Evolutionary conservation across 2,113 vertebrate species (phyloP), one percentile per base, ranked within the genome.

Genomic region (Bostrychus sinensis): DNA sequence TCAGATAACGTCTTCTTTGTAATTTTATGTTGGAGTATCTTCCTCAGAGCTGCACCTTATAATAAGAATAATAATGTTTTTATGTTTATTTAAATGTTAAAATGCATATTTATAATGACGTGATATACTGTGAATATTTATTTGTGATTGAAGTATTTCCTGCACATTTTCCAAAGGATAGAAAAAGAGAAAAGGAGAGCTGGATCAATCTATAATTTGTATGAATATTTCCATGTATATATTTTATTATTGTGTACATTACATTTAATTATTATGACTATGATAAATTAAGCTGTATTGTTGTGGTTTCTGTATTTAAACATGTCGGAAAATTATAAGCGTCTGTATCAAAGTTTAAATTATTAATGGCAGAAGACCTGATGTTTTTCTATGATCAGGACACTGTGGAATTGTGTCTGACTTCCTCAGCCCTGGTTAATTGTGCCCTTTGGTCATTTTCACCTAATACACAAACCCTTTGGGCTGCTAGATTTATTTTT

Each of bases 201-300:
- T 70, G 70, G 74, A 70, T 69, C 73, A 69, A 75, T 82, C 75
- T 80, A 78, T 42, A 85, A 86, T 92, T 92, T 88, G 87, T 91
- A 91, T 89, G 59, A 86, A 83, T 89, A 91, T 91, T 89, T 90
- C 83, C 74, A 71, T 92, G 89, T 93, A 91, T 87, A 92, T 92
- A 92, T 93, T 93, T 92, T 92, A 92, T 84, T 88, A 93, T 89
- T 78, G 82, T 92, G 91, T 92, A 92, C 77, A 92, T 90, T 86
- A 85, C 79, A 89, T 92, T 91, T 83, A 87, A 90, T 91, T 89
- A 91, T 83, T 88, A 92, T 81, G 82, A 70, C 77, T 89, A 89
- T 89, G 82, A 88, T 87, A 89, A 89, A 91, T 86, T 88, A 90
- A 86, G 81, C 80, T 90, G 91, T 93, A 91, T 92, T 89, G 90